These are phyloP conservation scores for Cairina moschata DNA, from an alignment of 2,113 vertebrate species.

Conservation along the genomic window DNA sequence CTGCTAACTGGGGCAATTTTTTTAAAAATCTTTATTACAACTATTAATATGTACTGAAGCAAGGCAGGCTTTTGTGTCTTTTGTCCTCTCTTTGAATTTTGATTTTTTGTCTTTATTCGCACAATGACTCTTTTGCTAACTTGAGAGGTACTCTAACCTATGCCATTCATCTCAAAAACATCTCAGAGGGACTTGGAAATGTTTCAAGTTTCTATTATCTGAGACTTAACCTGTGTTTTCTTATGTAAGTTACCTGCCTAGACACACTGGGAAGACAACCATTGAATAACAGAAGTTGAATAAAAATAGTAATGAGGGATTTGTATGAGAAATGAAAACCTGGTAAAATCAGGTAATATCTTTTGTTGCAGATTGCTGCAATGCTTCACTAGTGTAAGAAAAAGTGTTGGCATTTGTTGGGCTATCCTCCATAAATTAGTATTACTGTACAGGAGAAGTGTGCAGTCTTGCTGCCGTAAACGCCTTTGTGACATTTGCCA, in stretches of 20 bases:
- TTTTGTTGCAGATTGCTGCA: slow-evolving; percentile 51
- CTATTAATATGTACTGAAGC: not conserved
- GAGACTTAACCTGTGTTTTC: slow-evolving; percentile 40
- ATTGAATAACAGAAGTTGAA: slow-evolving; percentile 39
- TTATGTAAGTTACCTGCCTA: slow-evolving; percentile 34
- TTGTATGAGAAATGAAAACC: slow-evolving; percentile 52
- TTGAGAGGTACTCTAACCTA: slow-evolving; percentile 25
- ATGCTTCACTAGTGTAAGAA: slow-evolving; percentile 11
- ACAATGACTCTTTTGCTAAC: not conserved
- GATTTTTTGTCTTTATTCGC: slow-evolving; percentile 35
- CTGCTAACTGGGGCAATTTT: not conserved
- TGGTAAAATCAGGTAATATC: not conserved
- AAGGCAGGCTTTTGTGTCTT: not conserved
- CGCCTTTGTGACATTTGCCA: not conserved
- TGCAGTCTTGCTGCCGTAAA: not conserved
- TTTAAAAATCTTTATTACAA: not conserved
- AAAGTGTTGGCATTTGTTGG: slow-evolving; percentile 18
- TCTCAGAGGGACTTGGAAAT: slow-evolving; percentile 33
- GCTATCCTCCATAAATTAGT: slow-evolving; percentile 39
- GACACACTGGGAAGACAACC: slow-evolving; percentile 24
- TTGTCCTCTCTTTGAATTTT: slow-evolving; percentile 27
- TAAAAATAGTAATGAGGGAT: slow-evolving; percentile 47
- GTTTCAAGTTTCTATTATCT: slow-evolving; percentile 52
- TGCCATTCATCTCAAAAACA: slow-evolving; percentile 43
- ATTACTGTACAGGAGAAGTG: not conserved